Base-by-base conservation (phyloP, 1,140 invertebrate species). In the Mya arenaria region DNA sequence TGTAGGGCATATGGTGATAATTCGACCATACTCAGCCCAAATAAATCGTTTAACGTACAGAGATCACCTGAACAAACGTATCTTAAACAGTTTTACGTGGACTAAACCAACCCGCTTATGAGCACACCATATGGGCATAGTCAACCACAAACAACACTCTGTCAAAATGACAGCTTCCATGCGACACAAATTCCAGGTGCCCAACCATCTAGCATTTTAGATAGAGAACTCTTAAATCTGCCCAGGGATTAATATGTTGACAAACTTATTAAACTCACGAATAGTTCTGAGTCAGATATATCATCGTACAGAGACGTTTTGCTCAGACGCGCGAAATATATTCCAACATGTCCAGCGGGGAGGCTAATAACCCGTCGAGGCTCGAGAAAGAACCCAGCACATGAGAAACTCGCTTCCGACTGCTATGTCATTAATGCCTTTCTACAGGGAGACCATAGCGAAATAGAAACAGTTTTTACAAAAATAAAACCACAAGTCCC, bases 221-320 rank as follows among this genome's bases (percentile, higher is more conserved):
- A 63, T 63, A 15, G 62, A 5, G 10, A 63, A 30, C n/a, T 63
- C 30, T 6, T 36, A 19, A 63, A 63, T 34, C 34, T 63, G n/a
- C 62, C 62, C 6, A 4, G 30, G 6, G 63, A 66, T n/a, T 13
- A 25, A 32, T 66, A 66, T 32, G 34, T 66, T 2, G 32, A 66
- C n/a, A 66, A 41, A 41, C 30, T 66, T 1, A 36, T 37, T 4
- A 34, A n/a, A 2, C 15, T 66, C 6, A 36, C 63, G 15, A n/a
- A 36, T 13, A 10, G 8, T n/a, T 66, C 63, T 30, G 63, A 66
- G 17, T 66, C 32, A 2, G 32, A 66, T 19, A 66, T 66, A 37
- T 2, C 10, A 2, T 36, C 63, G 17, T 66, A 66, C n/a, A 66
- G 63, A 66, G 63, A 66, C 41, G 63, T 66, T 37, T 37, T 66